Base-by-base conservation (phyloP, 1,140 invertebrate genomes). In the Listronotus bonariensis region DNA sequence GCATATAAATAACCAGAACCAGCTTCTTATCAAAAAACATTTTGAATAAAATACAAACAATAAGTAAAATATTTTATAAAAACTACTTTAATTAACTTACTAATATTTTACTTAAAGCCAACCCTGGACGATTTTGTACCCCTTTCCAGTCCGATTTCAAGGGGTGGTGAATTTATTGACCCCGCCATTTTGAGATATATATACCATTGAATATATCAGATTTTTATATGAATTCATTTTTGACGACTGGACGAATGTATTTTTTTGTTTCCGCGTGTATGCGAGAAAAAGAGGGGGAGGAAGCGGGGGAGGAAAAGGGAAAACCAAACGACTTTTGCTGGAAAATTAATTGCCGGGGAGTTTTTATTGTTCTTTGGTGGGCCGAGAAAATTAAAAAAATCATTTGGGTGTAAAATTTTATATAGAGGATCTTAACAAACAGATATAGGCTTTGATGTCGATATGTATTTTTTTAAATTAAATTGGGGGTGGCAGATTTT, bases 141-240 rank as follows among this genome's bases (percentile, higher is more conserved):
- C 48, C 36, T 45, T 49, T 38, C 12, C 32, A 38, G 31, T 15
- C 32, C 49, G 59, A 62, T 62, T 62, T 62, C 49, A 62, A 53
- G 59, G 59, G 59, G 51, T 46, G 59, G 48, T 53, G 59, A 43
- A 62, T 62, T 62, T 62, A 62, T 62, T 62, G 59, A 62, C 59
- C 59, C 59, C 59, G 51, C 26, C 48, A 54, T 62, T 62, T 62
- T 53, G 59, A 62, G 59, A 62, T 62, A 62, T 62, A 62, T 62
- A 62, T 62, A 48, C 59, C 59, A 62, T 62, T 62, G 59, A 62
- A 62, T 62, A 62, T 62, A 62, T 62, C 59, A 62, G 59, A 62
- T 62, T 62, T 62, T 62, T 62, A 62, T 62, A 62, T 53, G 59
- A 62, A 62, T 62, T 62, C 59, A 62, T 62, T 62, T 62, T 62